Percentiles rank a stretch among this genome's conserved stretches.
phyloP scores from a whole-genome alignment of 2,888 invertebrate species.

The Abrostola tripartita region DNA sequence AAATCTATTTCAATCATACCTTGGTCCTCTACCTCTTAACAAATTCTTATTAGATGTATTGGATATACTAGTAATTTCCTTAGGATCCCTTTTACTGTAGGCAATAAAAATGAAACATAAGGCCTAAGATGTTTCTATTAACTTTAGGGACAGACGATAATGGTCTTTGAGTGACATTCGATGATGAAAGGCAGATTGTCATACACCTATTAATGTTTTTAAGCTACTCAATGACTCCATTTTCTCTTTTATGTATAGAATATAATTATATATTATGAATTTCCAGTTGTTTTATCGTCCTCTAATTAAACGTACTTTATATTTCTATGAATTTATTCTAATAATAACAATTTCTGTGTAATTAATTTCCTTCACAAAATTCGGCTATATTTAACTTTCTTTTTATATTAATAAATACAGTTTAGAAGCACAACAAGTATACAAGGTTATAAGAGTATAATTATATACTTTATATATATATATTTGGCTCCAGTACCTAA shows the following conservation, averaged over 20 bases:
- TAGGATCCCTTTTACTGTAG: constrained; percentile 40
- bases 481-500: constrained; percentile 46
- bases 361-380: constrained; percentile 5
- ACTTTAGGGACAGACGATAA: constrained; percentile 28
- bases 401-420: constrained; percentile 7
- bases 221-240: constrained; percentile 10
- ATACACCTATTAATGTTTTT: constrained; percentile 13
- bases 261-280: too few species aligned
- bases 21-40: constrained; percentile 64
- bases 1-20: constrained; percentile 54
- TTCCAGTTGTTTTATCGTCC: too few species aligned
- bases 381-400: constrained; percentile 1
- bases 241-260: background rate
- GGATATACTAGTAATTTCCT: constrained; percentile 47
- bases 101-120: constrained; percentile 42
- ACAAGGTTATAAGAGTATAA: constrained; percentile 27
- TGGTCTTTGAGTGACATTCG: constrained; percentile 27
- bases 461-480: too few species aligned
- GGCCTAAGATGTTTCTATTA: constrained; percentile 53
- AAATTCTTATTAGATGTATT: constrained; percentile 51
- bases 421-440: constrained; percentile 13
- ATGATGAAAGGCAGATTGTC: constrained; percentile 29
- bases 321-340: constrained; percentile 5
- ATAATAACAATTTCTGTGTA: background rate
- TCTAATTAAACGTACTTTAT: constrained; percentile 28